Base-by-base conservation (phyloP, 2,888 invertebrate genomes). In the Dicranocentrus wangi region DNA sequence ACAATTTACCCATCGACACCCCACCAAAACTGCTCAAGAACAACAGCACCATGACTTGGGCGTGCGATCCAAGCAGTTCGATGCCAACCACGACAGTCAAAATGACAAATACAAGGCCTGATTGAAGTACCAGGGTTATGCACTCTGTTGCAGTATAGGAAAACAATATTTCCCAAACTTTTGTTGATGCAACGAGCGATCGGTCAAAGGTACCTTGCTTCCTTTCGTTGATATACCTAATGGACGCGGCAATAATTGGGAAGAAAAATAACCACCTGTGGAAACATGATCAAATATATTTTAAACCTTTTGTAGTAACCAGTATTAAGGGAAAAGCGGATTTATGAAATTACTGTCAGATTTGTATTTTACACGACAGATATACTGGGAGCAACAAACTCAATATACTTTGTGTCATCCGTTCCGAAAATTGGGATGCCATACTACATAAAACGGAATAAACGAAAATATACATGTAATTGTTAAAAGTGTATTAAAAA, bases 131-230 rank as follows among this genome's bases (percentile, higher is more conserved):
- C 94, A 98, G 95, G 21, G 97, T 95, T 82, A 97, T 93, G 89
- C 97, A 96, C 91, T 97, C 97, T 0, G 96, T 96, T 70, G 95
- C 92, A 61, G 97, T 95, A 90, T 97, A 97, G 0, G 96, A 95
- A 89, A 96, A 93, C 86, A 97, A 92, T 87, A 98, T 94, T 91
- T 97, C 97, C 47, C 47, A 93, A 0, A 96, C 94, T 0, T 94
- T 92, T 55, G 97, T 96, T 77, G 97, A 97, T 91, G 88, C 10
- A 87, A 83, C 76, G 10, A 82, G 32, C 19, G 83, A 73, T 13
- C 83, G 65, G 2, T 82, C 63, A 17, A 81, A 61, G 47, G 78
- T 79, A n/a, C 81, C 83, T 19, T 71, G 43, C 1, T 70, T 68
- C 60, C 79, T 79, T 19, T 83, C 83, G n/a, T 55, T 51, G 13